Percentiles rank a stretch among this genome's conserved stretches.
Conservation (phyloP, 2,797 vertebrate genomes). For the Ambastaia sidthimunki region DNA sequence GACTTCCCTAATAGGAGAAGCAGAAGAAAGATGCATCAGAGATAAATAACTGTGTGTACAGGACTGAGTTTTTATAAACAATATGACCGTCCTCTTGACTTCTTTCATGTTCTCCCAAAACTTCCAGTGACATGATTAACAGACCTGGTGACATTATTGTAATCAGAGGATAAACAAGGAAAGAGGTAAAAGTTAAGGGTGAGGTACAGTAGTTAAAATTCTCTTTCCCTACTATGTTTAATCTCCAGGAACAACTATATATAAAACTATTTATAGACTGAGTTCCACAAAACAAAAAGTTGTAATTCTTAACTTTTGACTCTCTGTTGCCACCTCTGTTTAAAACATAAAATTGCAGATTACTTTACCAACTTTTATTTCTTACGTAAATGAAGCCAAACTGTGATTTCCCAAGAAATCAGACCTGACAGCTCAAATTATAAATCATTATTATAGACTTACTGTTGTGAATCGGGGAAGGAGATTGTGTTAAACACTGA, state of each 20-base stretch:
- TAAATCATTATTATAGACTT: too few relatives aligned
- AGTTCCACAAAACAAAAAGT: neutral
- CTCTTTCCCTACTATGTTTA: neutral
- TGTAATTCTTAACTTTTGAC: too few relatives aligned
- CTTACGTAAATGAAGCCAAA: too few relatives aligned
- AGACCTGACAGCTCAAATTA: too few relatives aligned
- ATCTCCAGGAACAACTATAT: neutral
- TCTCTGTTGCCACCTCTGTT: too few relatives aligned
- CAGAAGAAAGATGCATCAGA: conserved; percentile 41
- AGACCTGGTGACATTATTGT: neutral
- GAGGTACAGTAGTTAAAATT: neutral
- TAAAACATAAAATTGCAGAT: too few relatives aligned
- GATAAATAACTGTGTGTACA: neutral
- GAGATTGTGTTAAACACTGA: too few relatives aligned
- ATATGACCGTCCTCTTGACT: too few relatives aligned
- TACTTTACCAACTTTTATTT: too few relatives aligned
- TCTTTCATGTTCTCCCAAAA: too few relatives aligned
- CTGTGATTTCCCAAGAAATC: too few relatives aligned
- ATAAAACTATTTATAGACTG: neutral
- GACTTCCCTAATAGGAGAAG: conserved; percentile 78
- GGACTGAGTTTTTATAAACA: conserved; percentile 3
- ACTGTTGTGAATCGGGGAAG: too few relatives aligned
- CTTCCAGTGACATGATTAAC: neutral
- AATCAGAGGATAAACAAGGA: conserved; percentile 3
- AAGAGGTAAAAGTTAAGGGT: neutral